phyloP scores from a whole-genome alignment of 2,113 vertebrate genomes.

The Paraplagusia blochii region DNA sequence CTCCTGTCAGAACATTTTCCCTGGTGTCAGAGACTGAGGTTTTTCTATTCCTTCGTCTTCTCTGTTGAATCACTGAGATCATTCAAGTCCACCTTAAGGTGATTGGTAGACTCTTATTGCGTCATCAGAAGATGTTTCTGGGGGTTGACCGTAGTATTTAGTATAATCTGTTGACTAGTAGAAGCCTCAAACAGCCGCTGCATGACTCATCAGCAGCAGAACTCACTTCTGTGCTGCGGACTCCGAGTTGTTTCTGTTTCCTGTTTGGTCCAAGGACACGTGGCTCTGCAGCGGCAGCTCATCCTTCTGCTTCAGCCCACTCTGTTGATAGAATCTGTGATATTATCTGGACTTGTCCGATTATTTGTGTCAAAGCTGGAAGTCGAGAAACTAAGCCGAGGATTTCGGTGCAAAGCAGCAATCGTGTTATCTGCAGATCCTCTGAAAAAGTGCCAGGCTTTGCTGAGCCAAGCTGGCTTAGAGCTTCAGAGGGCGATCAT shows the following conservation, averaged over 20 bases:
- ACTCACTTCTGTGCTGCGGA: too few species aligned
- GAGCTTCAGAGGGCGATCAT: slow-evolving; percentile 42
- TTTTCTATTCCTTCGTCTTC: too few species aligned
- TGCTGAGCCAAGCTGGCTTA: slow-evolving; percentile 47
- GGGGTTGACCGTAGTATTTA: too few species aligned
- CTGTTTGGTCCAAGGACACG: background rate
- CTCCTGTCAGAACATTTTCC: too few species aligned
- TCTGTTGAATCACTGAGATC: too few species aligned
- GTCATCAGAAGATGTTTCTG: too few species aligned
- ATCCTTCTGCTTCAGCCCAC: background rate
- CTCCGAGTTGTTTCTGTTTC: slow-evolving; percentile 6
- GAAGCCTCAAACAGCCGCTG: slow-evolving; percentile 28
- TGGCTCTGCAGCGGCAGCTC: slow-evolving; percentile 1
- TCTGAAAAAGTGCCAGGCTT: slow-evolving; percentile 30
- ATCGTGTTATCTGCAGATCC: slow-evolving; percentile 27
- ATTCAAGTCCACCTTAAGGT: too few species aligned
- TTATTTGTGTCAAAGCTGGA: slow-evolving; percentile 30
- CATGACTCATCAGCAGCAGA: slow-evolving; percentile 19
- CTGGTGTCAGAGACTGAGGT: too few species aligned
- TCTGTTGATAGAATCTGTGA: background rate
- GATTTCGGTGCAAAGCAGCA: slow-evolving; percentile 16
- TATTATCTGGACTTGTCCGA: slow-evolving; percentile 21
- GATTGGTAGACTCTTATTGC: too few species aligned
- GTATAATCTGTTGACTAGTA: slow-evolving; percentile 30
- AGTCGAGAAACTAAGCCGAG: slow-evolving; percentile 28